A percentile compares a stretch with the other conserved stretches of the same genome.
Evolutionary conservation across 2,888 invertebrate genomes (phyloP).

Genomic region (Phyllotreta cruciferae): DNA sequence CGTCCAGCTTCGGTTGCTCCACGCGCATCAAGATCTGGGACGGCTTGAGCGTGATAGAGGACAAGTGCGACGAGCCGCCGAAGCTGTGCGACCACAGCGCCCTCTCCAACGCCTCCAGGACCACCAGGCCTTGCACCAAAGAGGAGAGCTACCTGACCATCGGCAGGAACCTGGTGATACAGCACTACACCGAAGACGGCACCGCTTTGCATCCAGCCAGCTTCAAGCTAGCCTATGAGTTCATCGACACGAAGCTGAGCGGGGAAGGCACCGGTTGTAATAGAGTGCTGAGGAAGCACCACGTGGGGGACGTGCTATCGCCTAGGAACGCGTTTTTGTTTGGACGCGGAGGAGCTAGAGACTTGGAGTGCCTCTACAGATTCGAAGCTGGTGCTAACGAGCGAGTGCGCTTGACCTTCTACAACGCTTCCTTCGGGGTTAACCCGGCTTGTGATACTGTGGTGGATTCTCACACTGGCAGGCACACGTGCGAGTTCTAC

Average conservation of each 20-base stretch:
- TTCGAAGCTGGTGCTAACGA: conserved; percentile 63
- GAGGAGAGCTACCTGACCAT: conserved; percentile 80
- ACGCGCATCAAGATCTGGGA: conserved; percentile 79
- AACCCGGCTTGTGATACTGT: conserved; percentile 72
- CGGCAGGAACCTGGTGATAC: conserved; percentile 61
- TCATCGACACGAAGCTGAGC: conserved; percentile 76
- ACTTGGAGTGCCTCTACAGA: conserved; percentile 79
- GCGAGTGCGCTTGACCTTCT: conserved; percentile 70
- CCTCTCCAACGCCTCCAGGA: conserved; percentile 73
- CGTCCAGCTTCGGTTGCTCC: conserved; percentile 65
- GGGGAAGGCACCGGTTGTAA: conserved; percentile 65
- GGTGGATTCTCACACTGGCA: conserved; percentile 74
- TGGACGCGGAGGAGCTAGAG: conserved; percentile 81
- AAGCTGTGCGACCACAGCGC: conserved; percentile 83
- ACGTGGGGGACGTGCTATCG: conserved; percentile 69
- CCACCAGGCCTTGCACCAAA: conserved; percentile 79
- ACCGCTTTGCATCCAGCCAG: conserved; percentile 81
- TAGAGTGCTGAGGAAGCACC: conserved; percentile 70
- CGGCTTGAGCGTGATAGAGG: conserved; percentile 71
- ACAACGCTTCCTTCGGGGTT: conserved; percentile 77
- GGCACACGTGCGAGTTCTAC: conserved; percentile 65
- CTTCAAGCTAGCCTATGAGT: conserved; percentile 80
- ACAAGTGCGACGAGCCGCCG: conserved; percentile 80
- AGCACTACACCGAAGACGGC: conserved; percentile 71
- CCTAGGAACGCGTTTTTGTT: conserved; percentile 81